Conservation (phyloP, 2,888 invertebrate genomes). For the Pterostichus niger region DNA sequence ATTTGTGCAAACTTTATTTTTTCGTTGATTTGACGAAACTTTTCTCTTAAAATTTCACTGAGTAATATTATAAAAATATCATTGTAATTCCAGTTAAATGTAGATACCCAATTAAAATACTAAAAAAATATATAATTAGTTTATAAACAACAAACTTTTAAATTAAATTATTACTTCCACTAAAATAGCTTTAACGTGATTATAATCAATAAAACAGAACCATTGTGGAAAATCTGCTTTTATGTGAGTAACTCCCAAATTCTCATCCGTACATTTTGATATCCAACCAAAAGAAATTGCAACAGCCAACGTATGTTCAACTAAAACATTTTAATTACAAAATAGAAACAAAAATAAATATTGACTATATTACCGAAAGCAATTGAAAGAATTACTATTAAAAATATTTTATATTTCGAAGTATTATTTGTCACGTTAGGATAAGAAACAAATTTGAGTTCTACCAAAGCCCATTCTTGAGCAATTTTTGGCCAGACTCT, state of each 20-base stretch:
- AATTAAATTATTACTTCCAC: conserved; percentile 44
- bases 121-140: conserved; percentile 68
- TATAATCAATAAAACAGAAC: conserved; percentile 64
- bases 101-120: conserved; percentile 71
- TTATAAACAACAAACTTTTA: not conserved
- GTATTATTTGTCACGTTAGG: conserved; percentile 52
- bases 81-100: conserved; percentile 73
- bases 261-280: conserved; percentile 58
- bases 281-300: conserved; percentile 63
- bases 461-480: conserved; percentile 68
- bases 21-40: conserved; percentile 72
- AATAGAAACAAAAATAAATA: conserved; percentile 22
- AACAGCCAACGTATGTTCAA: conserved; percentile 61
- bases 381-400: conserved; percentile 34
- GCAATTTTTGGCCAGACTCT: conserved; percentile 76
- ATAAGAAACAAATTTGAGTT: conserved; percentile 54
- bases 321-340: conserved; percentile 41
- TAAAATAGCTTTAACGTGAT: conserved; percentile 61
- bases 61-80: conserved; percentile 74
- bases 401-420: conserved; percentile 45
- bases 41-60: conserved; percentile 71
- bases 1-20: conserved; percentile 52
- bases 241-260: conserved; percentile 57
- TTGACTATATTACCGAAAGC: conserved; percentile 60
- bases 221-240: conserved; percentile 66